phyloP scores from a whole-genome alignment of 2,113 vertebrate species.

The Illadopsis cleaveri region DNA sequence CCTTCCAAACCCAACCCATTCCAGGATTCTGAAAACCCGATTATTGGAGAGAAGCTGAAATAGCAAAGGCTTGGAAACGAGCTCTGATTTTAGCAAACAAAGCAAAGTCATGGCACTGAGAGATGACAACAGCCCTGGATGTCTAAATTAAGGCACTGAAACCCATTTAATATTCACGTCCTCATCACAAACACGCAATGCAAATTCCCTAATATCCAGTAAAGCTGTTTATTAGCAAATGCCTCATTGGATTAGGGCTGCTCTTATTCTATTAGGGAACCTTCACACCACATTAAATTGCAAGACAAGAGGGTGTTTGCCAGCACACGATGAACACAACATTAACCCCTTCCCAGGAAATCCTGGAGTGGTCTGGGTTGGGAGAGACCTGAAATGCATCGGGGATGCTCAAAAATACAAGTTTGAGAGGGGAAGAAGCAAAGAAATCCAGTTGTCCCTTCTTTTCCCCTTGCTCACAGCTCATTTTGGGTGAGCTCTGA shows the following conservation, averaged over 20 bases:
- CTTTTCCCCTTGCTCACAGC: neutral
- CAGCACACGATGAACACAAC: neutral
- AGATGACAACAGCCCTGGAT: slow-evolving; percentile 46
- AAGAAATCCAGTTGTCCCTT: neutral
- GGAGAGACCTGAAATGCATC: neutral
- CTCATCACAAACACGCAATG: slow-evolving; percentile 31
- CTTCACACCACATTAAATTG: slow-evolving; percentile 68
- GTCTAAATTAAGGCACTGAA: slow-evolving; percentile 61
- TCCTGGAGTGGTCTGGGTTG: neutral
- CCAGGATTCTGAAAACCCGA: neutral
- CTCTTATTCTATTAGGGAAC: slow-evolving; percentile 66
- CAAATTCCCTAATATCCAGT: slow-evolving; percentile 45
- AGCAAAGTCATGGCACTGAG: slow-evolving; percentile 18
- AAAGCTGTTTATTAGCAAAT: slow-evolving; percentile 66
- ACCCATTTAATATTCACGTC: slow-evolving; percentile 50
- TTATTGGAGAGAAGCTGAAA: neutral
- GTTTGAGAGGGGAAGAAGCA: neutral
- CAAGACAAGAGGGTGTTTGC: slow-evolving; percentile 41
- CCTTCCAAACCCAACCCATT: neutral
- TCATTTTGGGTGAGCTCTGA: slow-evolving; percentile 22
- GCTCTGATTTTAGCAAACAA: slow-evolving; percentile 31
- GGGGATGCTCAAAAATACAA: accelerated
- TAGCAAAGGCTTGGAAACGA: neutral
- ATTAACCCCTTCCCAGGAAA: slow-evolving; percentile 38
- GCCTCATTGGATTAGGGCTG: slow-evolving; percentile 60